phyloP scores from a whole-genome alignment of 64 coral and sea anemone genomes.

The Montipora sp. region DNA sequence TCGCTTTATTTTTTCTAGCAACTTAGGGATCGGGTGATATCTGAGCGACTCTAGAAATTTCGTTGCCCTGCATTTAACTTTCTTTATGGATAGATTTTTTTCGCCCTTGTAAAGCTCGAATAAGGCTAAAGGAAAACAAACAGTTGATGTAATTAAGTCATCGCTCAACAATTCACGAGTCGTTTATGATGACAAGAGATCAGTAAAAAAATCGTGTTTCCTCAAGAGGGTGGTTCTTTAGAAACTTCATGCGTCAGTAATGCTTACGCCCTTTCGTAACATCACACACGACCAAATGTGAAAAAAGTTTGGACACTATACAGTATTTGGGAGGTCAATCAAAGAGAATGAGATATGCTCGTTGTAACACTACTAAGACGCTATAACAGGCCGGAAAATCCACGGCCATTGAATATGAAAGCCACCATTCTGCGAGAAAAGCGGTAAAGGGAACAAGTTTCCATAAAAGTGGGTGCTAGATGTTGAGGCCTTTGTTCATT shows the following conservation, averaged over 20 bases:
- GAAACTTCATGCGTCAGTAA: not conserved
- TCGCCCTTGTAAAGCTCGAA: not conserved
- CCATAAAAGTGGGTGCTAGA: not conserved
- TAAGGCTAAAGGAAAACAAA: not conserved
- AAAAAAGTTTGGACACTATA: not conserved
- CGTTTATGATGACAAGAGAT: not conserved
- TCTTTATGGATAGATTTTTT: not conserved
- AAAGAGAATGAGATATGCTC: not conserved
- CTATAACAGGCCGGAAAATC: not conserved
- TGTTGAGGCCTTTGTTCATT: not conserved
- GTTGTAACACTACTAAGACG: not conserved
- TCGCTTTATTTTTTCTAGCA: not conserved
- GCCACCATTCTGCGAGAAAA: not conserved
- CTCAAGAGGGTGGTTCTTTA: not conserved
- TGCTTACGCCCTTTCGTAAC: not conserved
- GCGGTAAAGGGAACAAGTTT: not conserved
- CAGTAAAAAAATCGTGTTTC: not conserved
- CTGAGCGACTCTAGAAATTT: not conserved
- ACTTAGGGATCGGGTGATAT: not conserved
- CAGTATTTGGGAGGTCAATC: not conserved
- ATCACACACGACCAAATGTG: not conserved
- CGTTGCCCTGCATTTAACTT: not conserved
- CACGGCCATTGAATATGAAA: not conserved
- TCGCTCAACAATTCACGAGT: not conserved
- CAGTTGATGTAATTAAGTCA: not conserved